Percentiles rank a stretch among this genome's conserved stretches.
Evolutionary conservation across 2,113 vertebrate species (phyloP).

Genomic region (Psophia crepitans): DNA sequence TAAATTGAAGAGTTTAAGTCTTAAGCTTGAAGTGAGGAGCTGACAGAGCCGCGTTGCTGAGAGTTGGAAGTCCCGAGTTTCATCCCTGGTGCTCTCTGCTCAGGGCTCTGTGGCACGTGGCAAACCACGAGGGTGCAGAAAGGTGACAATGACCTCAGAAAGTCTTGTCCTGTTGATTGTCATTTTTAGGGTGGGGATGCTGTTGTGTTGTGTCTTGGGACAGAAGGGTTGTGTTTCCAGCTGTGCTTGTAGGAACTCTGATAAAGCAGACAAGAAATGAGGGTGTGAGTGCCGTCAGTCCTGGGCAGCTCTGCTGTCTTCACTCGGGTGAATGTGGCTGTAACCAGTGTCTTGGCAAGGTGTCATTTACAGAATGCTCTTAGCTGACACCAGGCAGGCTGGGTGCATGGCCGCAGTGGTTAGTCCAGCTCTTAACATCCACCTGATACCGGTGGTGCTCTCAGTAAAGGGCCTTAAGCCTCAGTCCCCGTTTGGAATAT

Average conservation of each 20-base stretch:
- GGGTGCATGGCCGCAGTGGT: background rate
- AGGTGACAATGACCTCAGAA: background rate
- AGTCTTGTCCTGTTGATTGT: background rate
- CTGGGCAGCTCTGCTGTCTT: background rate
- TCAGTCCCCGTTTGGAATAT: fast-evolving
- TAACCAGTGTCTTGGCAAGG: background rate
- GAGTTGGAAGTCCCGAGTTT: background rate
- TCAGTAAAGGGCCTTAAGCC: background rate
- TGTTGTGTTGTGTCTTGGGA: background rate
- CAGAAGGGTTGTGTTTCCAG: background rate
- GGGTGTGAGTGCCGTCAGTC: background rate
- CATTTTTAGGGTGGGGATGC: background rate
- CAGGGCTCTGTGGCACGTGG: background rate
- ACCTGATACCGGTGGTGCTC: background rate
- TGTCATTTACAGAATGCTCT: background rate
- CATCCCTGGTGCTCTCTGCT: background rate
- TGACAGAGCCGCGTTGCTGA: background rate
- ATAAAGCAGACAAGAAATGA: background rate
- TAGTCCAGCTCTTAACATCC: background rate
- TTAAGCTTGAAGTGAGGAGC: background rate
- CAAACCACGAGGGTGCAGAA: background rate
- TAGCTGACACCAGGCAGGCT: background rate
- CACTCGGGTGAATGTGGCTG: background rate
- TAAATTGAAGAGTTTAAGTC: background rate
- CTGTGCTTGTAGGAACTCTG: background rate